Evolutionary conservation across 1,140 invertebrate genomes (phyloP).

Genomic region (Drosophila kanapiae): DNA sequence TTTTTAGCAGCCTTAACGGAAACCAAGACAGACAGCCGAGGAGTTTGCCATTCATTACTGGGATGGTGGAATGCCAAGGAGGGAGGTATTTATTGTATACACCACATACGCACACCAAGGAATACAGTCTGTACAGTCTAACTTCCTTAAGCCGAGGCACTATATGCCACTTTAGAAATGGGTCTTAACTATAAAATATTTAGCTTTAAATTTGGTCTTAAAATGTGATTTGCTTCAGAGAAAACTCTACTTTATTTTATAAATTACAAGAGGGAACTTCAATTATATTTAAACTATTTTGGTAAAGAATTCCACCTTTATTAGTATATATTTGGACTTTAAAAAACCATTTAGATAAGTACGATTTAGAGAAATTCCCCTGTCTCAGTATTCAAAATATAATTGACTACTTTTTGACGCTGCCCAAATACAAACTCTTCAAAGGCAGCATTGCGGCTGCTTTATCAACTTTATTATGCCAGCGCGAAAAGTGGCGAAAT

Average conservation of each 20-base stretch:
- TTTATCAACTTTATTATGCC: conserved; percentile 78
- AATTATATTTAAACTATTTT: neutral
- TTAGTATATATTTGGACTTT: too few relatives aligned
- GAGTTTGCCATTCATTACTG: conserved; percentile 69
- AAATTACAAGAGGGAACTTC: neutral
- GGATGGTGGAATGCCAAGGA: neutral
- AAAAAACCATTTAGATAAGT: neutral
- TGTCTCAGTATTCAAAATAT: conserved; percentile 39
- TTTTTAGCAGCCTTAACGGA: conserved; percentile 54
- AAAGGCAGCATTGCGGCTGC: conserved; percentile 54
- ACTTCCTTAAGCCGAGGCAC: neutral
- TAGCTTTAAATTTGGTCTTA: neutral
- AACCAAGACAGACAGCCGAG: conserved; percentile 52
- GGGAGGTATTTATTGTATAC: conserved; percentile 5
- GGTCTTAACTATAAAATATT: neutral
- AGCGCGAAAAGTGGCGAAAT: conserved; percentile 74
- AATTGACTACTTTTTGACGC: conserved; percentile 63
- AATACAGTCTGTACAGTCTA: conserved; percentile 2
- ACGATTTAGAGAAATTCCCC: neutral
- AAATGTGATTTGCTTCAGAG: rapidly evolving
- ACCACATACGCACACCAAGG: neutral
- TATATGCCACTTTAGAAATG: neutral
- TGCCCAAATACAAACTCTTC: conserved; percentile 43
- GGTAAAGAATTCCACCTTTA: too few relatives aligned
- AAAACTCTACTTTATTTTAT: neutral